Conservation (phyloP, 2,113 vertebrate genomes). For the Ahaetulla prasina region DNA sequence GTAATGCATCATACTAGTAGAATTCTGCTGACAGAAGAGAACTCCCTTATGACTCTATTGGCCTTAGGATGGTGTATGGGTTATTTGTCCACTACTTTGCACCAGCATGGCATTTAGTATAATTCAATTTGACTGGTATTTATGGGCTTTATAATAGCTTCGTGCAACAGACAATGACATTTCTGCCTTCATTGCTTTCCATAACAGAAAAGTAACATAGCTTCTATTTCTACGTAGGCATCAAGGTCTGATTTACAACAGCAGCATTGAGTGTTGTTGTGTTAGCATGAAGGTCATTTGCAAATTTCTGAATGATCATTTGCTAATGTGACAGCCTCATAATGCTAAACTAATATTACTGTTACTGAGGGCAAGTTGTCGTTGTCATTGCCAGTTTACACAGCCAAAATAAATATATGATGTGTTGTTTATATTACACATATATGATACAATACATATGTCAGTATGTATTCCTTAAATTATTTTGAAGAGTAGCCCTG, state of each 20-base stretch:
- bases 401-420: neutral
- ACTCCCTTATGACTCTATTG: constrained; percentile 4
- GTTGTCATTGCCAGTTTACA: neutral
- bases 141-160: constrained; percentile 11
- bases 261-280: neutral
- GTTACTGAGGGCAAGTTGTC: neutral
- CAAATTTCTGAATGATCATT: constrained; percentile 2
- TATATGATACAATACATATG: neutral
- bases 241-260: neutral
- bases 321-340: neutral
- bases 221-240: neutral
- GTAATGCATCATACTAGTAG: constrained; percentile 11
- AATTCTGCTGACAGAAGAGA: constrained; percentile 5
- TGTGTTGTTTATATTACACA: neutral
- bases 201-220: neutral
- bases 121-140: constrained; percentile 2
- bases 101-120: constrained; percentile 3
- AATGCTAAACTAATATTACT: neutral
- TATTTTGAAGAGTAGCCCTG: neutral
- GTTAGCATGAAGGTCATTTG: constrained; percentile 4
- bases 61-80: constrained; percentile 1
- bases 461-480: neutral
- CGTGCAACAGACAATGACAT: neutral
- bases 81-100: constrained; percentile 15
- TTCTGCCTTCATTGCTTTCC: constrained; percentile 4